Conservation (phyloP, 2,888 invertebrate species). For the Phymatocera aterrima region DNA sequence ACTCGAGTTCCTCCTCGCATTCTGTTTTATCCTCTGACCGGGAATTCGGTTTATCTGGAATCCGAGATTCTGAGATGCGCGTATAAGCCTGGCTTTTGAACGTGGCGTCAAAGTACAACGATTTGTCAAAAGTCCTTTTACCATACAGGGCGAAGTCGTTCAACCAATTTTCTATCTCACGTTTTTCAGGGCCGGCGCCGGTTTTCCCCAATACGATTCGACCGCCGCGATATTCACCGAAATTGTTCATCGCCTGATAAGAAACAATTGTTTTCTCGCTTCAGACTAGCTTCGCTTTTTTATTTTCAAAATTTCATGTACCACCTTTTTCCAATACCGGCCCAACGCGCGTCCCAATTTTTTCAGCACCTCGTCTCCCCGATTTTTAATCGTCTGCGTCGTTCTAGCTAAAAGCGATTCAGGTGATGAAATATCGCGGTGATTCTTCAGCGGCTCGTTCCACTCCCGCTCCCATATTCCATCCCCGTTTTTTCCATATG, state of each 20-base stretch:
- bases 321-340: slow-evolving; percentile 57
- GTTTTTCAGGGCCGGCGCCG: background rate
- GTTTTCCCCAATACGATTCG: background rate
- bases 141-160: slow-evolving; percentile 54
- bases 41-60: background rate
- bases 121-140: slow-evolving; percentile 50
- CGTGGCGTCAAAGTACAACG: slow-evolving; percentile 31
- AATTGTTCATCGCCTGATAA: slow-evolving; percentile 21
- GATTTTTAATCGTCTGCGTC: slow-evolving; percentile 56
- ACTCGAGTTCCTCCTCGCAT: slow-evolving; percentile 53
- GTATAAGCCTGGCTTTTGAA: slow-evolving; percentile 47
- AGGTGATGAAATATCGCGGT: slow-evolving; percentile 42
- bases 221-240: slow-evolving; percentile 17
- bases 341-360: slow-evolving; percentile 58
- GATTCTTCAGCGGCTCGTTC: slow-evolving; percentile 51
- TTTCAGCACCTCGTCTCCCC: slow-evolving; percentile 54
- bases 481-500: slow-evolving; percentile 60
- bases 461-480: slow-evolving; percentile 54
- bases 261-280: background rate
- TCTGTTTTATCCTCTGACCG: slow-evolving; percentile 10
- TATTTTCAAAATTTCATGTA: background rate
- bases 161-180: slow-evolving; percentile 34
- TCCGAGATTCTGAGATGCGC: background rate
- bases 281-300: background rate
- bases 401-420: slow-evolving; percentile 56